These are phyloP conservation scores for Dendrocincla fuliginosa DNA, from an alignment of 2,797 vertebrate genomes.

Conservation along the genomic window DNA sequence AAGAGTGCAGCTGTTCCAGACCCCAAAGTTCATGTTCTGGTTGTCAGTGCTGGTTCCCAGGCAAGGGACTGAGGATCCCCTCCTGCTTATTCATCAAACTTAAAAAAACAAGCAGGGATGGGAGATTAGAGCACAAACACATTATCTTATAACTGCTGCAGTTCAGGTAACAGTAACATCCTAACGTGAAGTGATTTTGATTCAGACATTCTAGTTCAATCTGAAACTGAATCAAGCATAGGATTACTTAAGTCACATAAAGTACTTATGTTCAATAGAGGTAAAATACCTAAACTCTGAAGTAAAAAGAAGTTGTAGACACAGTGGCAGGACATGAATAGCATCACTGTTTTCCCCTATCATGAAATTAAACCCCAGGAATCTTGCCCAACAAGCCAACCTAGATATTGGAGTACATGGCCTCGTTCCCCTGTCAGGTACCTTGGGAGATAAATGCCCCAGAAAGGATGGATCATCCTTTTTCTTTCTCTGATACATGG, in stretches of 20 bases:
- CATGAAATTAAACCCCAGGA: not conserved
- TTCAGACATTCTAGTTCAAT: not conserved
- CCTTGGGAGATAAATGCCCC: not conserved
- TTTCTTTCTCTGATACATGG: not conserved
- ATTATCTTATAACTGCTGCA: not conserved
- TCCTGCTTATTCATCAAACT: not conserved
- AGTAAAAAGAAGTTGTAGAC: not conserved
- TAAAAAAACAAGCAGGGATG: not conserved
- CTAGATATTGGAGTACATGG: not conserved
- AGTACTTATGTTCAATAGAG: not conserved
- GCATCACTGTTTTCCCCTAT: rapidly evolving
- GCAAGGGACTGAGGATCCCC: not conserved
- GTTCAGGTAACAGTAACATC: not conserved
- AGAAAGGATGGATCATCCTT: not conserved
- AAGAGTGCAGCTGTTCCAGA: not conserved
- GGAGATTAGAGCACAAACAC: not conserved
- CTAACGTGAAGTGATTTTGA: not conserved
- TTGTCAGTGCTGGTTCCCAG: not conserved
- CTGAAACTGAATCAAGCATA: not conserved
- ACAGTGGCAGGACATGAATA: not conserved
- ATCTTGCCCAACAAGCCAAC: not conserved
- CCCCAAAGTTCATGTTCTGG: not conserved
- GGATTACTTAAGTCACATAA: not conserved
- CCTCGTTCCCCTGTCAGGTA: not conserved
- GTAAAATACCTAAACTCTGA: not conserved